Conservation (phyloP, 2,888 invertebrate species). For the Watsonalla binaria region DNA sequence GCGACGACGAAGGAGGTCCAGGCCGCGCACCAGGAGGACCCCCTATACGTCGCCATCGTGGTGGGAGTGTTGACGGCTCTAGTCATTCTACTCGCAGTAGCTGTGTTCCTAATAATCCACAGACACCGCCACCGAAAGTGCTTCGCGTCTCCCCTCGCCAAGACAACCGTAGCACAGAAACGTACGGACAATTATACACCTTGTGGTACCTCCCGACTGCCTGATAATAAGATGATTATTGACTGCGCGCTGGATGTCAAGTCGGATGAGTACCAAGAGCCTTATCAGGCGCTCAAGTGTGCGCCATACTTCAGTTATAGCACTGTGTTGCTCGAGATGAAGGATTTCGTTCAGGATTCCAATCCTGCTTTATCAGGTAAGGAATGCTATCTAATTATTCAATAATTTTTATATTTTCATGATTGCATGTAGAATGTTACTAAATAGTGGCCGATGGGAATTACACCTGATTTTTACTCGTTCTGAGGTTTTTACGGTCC, state of each 20-base stretch:
- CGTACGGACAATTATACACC: constrained; percentile 75
- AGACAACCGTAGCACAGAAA: constrained; percentile 59
- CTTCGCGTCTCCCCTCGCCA: constrained; percentile 83
- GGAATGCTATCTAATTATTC: constrained; percentile 1
- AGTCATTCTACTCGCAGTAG: constrained; percentile 84
- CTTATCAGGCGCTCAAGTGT: constrained; percentile 86
- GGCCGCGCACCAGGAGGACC: constrained; percentile 84
- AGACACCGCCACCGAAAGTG: constrained; percentile 85
- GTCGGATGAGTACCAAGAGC: constrained; percentile 88
- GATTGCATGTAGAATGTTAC: neutral
- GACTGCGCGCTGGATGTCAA: constrained; percentile 80
- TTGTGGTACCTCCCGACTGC: constrained; percentile 75
- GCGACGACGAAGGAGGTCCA: constrained; percentile 78
- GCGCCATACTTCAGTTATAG: constrained; percentile 88
- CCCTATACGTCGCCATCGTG: constrained; percentile 86
- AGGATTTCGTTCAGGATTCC: constrained; percentile 80
- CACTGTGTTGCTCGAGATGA: constrained; percentile 86
- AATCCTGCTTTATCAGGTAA: constrained; percentile 63
- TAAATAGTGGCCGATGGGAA: too few relatives aligned
- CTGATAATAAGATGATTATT: constrained; percentile 74
- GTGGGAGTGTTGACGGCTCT: constrained; percentile 87
- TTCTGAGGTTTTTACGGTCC: too few relatives aligned
- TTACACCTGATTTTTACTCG: neutral
- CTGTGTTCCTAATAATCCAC: constrained; percentile 85
- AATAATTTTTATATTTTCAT: too few relatives aligned